phyloP scores from a whole-genome alignment of 2,113 vertebrate genomes.

The Clarias magur region DNA sequence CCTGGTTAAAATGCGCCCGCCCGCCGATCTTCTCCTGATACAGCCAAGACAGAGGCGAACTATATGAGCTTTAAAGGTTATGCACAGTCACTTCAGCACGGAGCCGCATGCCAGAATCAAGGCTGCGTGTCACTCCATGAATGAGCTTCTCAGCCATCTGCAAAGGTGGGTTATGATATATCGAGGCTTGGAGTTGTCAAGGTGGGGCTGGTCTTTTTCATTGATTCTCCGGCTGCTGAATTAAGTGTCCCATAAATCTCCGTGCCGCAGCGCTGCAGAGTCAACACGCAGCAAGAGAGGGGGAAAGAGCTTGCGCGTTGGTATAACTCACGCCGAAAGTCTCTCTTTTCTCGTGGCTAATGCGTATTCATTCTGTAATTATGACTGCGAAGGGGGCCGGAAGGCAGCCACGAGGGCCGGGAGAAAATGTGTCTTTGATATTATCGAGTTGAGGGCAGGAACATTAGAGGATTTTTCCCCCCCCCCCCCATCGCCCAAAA shows the following conservation, averaged over 20 bases:
- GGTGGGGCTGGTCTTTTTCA: conserved; percentile 66
- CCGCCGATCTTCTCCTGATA: not conserved
- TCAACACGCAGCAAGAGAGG: conserved; percentile 52
- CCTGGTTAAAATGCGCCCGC: conserved; percentile 4
- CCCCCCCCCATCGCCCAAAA: not conserved
- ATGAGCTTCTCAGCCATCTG: conserved; percentile 39
- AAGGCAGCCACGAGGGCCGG: conserved; percentile 44
- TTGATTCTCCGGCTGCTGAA: conserved; percentile 64
- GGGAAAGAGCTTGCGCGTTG: conserved; percentile 25
- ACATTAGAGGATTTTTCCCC: conserved; percentile 40
- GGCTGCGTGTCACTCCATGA: conserved; percentile 47
- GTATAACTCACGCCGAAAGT: conserved; percentile 53
- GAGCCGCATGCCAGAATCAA: conserved; percentile 45
- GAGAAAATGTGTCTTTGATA: conserved; percentile 53
- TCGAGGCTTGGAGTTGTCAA: conserved; percentile 65
- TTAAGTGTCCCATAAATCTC: conserved; percentile 69
- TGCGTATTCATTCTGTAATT: conserved; percentile 62
- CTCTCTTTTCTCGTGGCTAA: conserved; percentile 46
- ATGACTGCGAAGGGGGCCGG: conserved; percentile 49
- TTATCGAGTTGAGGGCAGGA: conserved; percentile 44
- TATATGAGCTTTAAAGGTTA: conserved; percentile 41
- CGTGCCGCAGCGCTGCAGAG: conserved; percentile 56
- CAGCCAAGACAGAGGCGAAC: not conserved
- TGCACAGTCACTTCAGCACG: conserved; percentile 12
- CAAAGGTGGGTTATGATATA: conserved; percentile 61